Base-by-base conservation (phyloP, 1,140 invertebrate genomes). In the Pogonomyrmex barbatus region DNA sequence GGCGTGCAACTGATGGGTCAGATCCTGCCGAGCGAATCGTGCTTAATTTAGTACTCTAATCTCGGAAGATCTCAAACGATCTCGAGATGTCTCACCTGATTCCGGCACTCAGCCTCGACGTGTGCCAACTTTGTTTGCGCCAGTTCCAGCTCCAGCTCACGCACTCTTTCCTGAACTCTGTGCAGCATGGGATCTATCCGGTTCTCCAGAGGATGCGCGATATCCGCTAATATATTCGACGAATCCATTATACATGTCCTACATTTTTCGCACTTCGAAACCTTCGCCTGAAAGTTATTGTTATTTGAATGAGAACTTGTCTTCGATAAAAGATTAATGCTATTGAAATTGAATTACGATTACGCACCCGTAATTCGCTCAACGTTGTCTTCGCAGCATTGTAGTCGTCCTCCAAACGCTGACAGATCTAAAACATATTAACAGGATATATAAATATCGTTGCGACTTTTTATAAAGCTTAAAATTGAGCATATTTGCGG, bases 41-140 rank as follows among this genome's bases (percentile, higher is more conserved):
- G 14, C 78, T 70, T 42, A 2, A 60, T 71, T 54, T 33, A 24
- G 45, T 65, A 45, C 58, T 12, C 71, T 17, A 24, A 42, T 45
- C 54, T 45, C 12, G 9, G 36, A 42, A 54, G 36, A 36, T 47
- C n/a, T 24, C 24, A 24, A 24, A 24, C 24, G 24, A 24, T 24
- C 24, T 24, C 0, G 30, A 36, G 36, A 62, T 12, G 3, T 39
- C 33, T 88, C 93, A 98, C 98, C 96, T 99, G 98, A 96, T 99
- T 99, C 91, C 97, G 97, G 95, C 99, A 99, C 95, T 99, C 98
- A 0, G 98, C 98, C 95, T 99, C 98, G 3, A 99, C 99, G 77
- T 99, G 97, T 0, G 98, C 98, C 87, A 99, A 95, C 94, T 99
- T 99, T 0, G 99, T 99, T 93, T 99, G 98, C 4, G 99, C 99